Base-by-base conservation (phyloP, 2,797 vertebrate species). In the Psittacula derbiana region DNA sequence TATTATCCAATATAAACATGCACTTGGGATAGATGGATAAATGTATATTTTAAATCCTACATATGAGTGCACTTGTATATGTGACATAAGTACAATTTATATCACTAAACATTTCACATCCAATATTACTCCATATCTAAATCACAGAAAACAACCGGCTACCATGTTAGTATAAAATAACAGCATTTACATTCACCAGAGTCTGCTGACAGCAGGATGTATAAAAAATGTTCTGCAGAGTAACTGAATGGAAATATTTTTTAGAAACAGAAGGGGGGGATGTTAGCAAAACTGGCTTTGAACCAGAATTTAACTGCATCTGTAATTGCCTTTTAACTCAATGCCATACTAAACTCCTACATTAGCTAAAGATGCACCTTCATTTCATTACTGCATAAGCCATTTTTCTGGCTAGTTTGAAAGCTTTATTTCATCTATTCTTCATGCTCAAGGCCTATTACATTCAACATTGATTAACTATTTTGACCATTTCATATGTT, bases 281-380 rank as follows among this genome's bases (percentile, higher is more conserved):
- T 96, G 70, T 91, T 90, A 88, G 49, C 83, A 95, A 75, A 94
- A 90, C 57, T 88, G 93, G 96, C 93, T 91, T 83, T 80, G 92
- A 96, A 97, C 92, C 88, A 96, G 75, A 95, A 94, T 96, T 95
- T 93, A 92, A 96, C 95, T 83, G 72, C 85, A 96, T 74, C 95
- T 92, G 69, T 96, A 96, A 95, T 27, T 82, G 86, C 93, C 93
- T 91, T 97, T 96, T 93, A 96, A 92, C 82, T 97, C 94, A 96
- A 74, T 80, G 73, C 89, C 76, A 90, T 23, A 57, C 72, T 88
- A 76, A 95, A 97, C 67, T 83, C 90, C 80, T 81, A 70, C 87
- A 88, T 94, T 90, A 96, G 87, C 78, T 93, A 74, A 96, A 97
- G 92, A 96, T 91, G 87, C 65, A 88, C 91, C 58, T 93, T 95